A percentile compares a stretch with the other conserved stretches of the same genome.
Evolutionary conservation across 1,140 invertebrate species (phyloP).

Genomic region (Musca vetustissima): DNA sequence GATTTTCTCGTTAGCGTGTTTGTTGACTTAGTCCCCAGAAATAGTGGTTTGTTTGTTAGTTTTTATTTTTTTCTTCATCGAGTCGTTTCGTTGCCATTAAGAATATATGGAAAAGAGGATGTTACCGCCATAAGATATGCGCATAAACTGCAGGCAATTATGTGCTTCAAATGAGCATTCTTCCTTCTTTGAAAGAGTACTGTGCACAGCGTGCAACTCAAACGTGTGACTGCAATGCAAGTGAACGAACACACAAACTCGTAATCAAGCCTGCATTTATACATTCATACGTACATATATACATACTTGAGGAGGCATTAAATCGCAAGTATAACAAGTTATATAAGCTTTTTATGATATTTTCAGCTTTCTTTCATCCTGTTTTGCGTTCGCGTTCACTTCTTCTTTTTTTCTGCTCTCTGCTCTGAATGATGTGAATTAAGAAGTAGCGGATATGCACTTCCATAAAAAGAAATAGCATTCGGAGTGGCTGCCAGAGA

Average conservation of each 20-base stretch:
- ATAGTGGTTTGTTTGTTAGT: too few relatives aligned
- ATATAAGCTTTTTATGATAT: slow-evolving; percentile 8
- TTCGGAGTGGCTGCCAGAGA: not conserved
- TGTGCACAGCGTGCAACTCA: not conserved
- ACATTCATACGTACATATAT: not conserved
- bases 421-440: slow-evolving; percentile 3
- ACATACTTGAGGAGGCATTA: slow-evolving; percentile 11
- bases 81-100: too few relatives aligned
- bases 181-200: not conserved
- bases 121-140: slow-evolving; percentile 9
- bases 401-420: not conserved
- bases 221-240: too few relatives aligned
- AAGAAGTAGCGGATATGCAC: slow-evolving; percentile 13
- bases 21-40: too few relatives aligned
- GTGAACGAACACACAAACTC: too few relatives aligned
- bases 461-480: not conserved
- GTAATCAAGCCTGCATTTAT: too few relatives aligned
- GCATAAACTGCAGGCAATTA: slow-evolving; percentile 17
- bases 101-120: not conserved
- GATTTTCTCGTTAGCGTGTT: too few relatives aligned
- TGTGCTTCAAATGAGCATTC: slow-evolving; percentile 18
- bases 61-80: too few relatives aligned
- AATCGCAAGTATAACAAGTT: slow-evolving; percentile 20
- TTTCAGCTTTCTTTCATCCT: not conserved
- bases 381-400: not conserved